phyloP scores from a whole-genome alignment of 2,113 vertebrate genomes.

The Galemys pyrenaicus region DNA sequence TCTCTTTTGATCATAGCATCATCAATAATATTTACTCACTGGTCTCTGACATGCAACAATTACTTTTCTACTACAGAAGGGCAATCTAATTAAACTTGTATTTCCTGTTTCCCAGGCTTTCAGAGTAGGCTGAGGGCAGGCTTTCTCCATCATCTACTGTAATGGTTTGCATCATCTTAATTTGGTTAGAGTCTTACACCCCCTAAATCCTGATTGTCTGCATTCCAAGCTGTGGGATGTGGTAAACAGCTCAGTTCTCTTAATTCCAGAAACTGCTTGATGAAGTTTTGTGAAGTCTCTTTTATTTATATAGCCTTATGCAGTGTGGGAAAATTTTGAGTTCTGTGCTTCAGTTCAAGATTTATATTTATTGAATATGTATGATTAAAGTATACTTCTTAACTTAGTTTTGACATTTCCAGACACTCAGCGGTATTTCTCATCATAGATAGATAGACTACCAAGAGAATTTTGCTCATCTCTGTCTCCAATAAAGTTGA shows the following conservation, averaged over 20 bases:
- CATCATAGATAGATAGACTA: neutral
- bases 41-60: neutral
- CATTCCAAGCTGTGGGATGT: conserved; percentile 51
- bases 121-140: conserved; percentile 5
- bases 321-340: conserved; percentile 4
- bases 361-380: neutral
- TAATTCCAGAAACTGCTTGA: conserved; percentile 37
- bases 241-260: conserved; percentile 42
- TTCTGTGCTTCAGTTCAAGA: neutral
- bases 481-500: neutral
- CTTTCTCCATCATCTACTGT: neutral
- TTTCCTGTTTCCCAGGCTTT: conserved; percentile 69
- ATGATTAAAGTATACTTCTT: neutral
- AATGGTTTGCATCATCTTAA: conserved; percentile 51
- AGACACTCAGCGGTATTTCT: neutral
- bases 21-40: conserved; percentile 35
- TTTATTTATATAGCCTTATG: neutral
- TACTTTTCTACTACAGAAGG: conserved; percentile 34
- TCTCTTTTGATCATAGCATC: conserved; percentile 33
- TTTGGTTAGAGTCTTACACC: conserved; percentile 32
- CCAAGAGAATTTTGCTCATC: neutral
- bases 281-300: conserved; percentile 7
- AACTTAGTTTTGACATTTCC: conserved; percentile 16
- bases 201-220: conserved; percentile 47
- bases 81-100: conserved; percentile 37